Percentiles rank a stretch among this genome's conserved stretches.
phyloP scores from a whole-genome alignment of 1,140 invertebrate genomes.

The Bathynomus jamesi region DNA sequence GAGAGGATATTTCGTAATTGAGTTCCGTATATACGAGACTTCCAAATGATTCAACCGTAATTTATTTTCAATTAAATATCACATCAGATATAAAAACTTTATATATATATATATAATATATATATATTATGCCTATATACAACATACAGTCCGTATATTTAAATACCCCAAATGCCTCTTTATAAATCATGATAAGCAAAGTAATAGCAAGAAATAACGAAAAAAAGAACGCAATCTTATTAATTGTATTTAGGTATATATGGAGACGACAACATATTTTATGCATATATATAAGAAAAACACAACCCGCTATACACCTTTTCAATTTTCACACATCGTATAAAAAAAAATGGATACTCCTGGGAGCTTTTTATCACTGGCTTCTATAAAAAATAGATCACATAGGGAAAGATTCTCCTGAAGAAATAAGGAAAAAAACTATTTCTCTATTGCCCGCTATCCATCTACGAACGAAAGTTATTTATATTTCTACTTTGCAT shows the following conservation, averaged over 20 bases:
- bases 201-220: too few species aligned
- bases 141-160: not conserved
- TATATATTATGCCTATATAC: not conserved
- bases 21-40: not conserved
- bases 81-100: not conserved
- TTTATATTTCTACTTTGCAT: too few species aligned
- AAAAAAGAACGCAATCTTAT: too few species aligned
- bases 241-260: not conserved
- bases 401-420: not conserved
- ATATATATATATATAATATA: constrained; percentile 11
- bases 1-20: not conserved
- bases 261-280: not conserved
- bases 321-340: not conserved
- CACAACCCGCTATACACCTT: not conserved
- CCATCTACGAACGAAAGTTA: too few species aligned
- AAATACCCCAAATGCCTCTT: too few species aligned
- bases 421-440: not conserved
- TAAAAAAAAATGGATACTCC: not conserved
- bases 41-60: too few species aligned
- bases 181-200: too few species aligned
- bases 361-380: not conserved
- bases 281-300: not conserved
- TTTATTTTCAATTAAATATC: not conserved
- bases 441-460: too few species aligned
- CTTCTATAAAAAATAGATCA: not conserved